Evolutionary conservation across 2,797 vertebrate genomes (phyloP), one percentile per base, ranked within the genome.

Genomic region (Eurystomus glaucurus): DNA sequence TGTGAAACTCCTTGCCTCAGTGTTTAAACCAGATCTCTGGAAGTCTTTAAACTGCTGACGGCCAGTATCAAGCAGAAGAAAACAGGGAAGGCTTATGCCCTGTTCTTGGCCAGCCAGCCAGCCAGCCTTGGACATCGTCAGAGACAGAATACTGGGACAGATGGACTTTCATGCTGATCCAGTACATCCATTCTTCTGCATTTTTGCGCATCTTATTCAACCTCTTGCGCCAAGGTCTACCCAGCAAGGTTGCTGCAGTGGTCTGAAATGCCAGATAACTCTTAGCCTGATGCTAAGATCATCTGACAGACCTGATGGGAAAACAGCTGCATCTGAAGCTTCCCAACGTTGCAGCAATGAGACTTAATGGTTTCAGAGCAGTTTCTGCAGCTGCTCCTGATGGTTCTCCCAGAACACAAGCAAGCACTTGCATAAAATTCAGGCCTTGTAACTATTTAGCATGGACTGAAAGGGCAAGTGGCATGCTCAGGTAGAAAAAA

Each of bases 311-410:
- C 68, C 64, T 94, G 75, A 60, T 66, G 48, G 75, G 46, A 70
- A 96, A 92, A 80, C 43, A 94, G 68, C 64, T 93, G 92, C 86
- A 68, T 50, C 69, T 80, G 75, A 89, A 93, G 16, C 60, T 85
- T 91, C 48, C 48, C 78, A 87, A 26, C 39, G 57, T 16, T 89
- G 92, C 81, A 91, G 75, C 64, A 82, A 18, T 45, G 74, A 92
- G 58, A 37, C 50, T 79, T 21, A 20, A 21, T 0, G 3, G 57
- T 66, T 91, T 85, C 92, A 89, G 62, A 79, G 55, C n/a, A 62
- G 46, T 50, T 93, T 90, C 57, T 95, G 92, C 50, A 65, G 69
- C 52, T 92, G 79, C 37, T 58, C 3, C 68, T 83, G 79, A 77
- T 2, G 4, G 20, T 62, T 85, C 12, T 92, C 50, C 37, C 58